Evolutionary conservation across 35 echinoderm and acorn worm species (phyloP), one percentile per base, ranked within the genome.

Genomic region (Apostichopus californicus): DNA sequence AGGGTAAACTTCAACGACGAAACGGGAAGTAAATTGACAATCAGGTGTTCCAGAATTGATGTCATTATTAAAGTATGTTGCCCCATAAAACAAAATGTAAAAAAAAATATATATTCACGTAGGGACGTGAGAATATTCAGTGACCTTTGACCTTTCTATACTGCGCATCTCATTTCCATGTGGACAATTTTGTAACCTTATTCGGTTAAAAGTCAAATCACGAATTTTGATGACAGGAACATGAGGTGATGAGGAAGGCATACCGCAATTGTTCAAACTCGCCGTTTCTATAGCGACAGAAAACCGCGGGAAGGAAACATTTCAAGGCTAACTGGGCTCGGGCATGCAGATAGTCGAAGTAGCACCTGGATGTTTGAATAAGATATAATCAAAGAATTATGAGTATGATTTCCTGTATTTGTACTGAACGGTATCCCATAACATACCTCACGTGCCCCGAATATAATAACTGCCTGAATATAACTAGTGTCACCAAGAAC

Each of bases 111-210:
- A 58, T 5, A 15, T 5, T 83, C 80, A 83, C 78, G 55, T 85
- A 0, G 34, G 55, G 17, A 9, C 28, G 78, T 54, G 78, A 58
- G 81, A 85, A 85, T 85, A 85, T 85, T 23, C 81, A 18, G 54
- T 85, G 23, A 85, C 55, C 13, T 85, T 58, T 85, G 55, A 85
- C 81, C 81, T 85, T 58, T 58, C 54, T 21, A 9, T 83, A 11
- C 17, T 23, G 10, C 58, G 21, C 55, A 85, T 85, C n/a, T 85
- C 12, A 60, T 85, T 55, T 85, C 81, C 81, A 61, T 54, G 57
- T 85, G 81, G 54, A 60, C 55, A 85, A 75, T 58, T 23, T 58
- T 85, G 81, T 85, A n/a, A 85, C 81, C 81, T 85, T 58, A 85
- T 85, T 85, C 57, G 81, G 81, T 85, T 59, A 85, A 56, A 54